A percentile compares a stretch with the other conserved stretches of the same genome.
These are phyloP conservation scores for Furcifer pardalis DNA, from an alignment of 2,797 vertebrate species.

Conservation along the genomic window DNA sequence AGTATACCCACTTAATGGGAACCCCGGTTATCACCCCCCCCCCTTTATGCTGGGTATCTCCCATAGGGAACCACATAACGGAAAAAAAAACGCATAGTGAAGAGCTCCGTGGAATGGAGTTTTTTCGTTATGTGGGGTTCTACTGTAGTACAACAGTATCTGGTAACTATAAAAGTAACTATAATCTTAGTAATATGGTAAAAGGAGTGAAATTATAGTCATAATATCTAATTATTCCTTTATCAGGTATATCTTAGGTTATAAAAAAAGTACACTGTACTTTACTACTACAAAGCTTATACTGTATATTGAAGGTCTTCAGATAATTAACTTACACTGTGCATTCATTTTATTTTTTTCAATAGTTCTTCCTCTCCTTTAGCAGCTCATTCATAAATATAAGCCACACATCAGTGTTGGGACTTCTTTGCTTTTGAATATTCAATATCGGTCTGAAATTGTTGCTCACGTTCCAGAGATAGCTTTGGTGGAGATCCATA, in stretches of 20 bases:
- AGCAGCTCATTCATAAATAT: slow-evolving; percentile 32
- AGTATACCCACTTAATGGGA: too few species aligned
- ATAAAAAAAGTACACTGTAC: not conserved
- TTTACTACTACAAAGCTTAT: too few species aligned
- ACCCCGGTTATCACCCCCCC: too few species aligned
- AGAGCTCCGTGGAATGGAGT: too few species aligned
- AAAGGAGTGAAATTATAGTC: not conserved
- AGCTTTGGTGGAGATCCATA: slow-evolving; percentile 7
- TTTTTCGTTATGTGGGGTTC: too few species aligned
- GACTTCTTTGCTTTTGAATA: not conserved
- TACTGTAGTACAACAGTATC: too few species aligned
- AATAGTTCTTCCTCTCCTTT: not conserved
- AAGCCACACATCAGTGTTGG: slow-evolving; percentile 37
- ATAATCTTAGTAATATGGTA: not conserved
- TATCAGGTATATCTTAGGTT: not conserved
- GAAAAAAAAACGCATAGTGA: too few species aligned
- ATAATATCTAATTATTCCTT: not conserved
- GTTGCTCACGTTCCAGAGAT: slow-evolving; percentile 11
- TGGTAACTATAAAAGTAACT: not conserved
- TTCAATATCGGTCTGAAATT: slow-evolving; percentile 35
- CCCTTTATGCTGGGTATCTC: too few species aligned
- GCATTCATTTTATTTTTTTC: not conserved
- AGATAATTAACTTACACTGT: slow-evolving; percentile 1
- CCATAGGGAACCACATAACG: too few species aligned
- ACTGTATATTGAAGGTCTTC: slow-evolving; percentile 16